Base-by-base conservation (phyloP, 2,888 invertebrate genomes). In the Cataglyphis rosenhaueri region DNA sequence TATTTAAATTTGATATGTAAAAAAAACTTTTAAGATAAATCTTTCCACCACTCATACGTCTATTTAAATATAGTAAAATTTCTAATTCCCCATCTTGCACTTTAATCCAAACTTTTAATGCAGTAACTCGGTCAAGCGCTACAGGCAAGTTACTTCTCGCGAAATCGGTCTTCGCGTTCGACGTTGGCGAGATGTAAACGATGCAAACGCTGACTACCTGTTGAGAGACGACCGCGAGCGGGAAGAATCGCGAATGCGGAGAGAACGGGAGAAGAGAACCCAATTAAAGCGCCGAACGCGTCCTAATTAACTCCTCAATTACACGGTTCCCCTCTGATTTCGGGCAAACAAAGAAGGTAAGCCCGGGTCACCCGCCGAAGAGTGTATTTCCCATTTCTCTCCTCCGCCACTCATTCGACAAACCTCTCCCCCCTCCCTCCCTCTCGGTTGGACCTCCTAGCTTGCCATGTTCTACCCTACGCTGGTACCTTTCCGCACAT, bases 291-390 rank as follows among this genome's bases (percentile, higher is more conserved):
- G 87, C 87, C 91, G 92, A 93, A 92, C 91, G 92, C 92, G 92
- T 92, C 90, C 93, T 94, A 93, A 94, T 94, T 93, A 94, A 94
- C 94, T 94, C 93, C 92, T 93, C 94, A 91, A 94, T 94, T 94
- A 94, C 93, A 89, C 91, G 90, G 91, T 91, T 90, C 91, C 90
- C 92, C 88, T 91, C 90, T 81, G 91, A 90, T 90, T 91, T 89
- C 86, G 84, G 85, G 89, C 92, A 93, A 94, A 94, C 93, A 93
- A 94, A 94, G 92, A 92, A 91, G 85, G 66, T 79, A 73, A 84
- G 86, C 84, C 84, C 25, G 87, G 87, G 86, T 87, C 89, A 91
- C 87, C 87, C 75, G 15, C 41, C 44, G 48, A 66, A 75, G 48
- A 75, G 52, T 73, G 38, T 59, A 18, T 52, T 25, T 29, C 25